Evolutionary conservation across 2,888 invertebrate genomes (phyloP).

Genomic region (Macrophya annulata): DNA sequence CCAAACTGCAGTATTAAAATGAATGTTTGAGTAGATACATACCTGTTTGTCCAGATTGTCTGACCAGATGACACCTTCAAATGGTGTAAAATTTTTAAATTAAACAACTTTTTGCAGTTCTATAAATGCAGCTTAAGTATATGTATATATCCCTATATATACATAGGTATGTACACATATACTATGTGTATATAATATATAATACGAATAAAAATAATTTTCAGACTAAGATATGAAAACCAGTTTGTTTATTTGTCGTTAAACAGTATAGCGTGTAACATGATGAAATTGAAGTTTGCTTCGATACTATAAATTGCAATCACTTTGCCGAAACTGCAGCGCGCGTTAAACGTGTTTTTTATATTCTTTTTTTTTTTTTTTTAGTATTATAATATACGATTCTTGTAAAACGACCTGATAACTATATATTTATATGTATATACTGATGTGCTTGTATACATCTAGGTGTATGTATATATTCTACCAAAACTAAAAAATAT

Average conservation of each 20-base stretch:
- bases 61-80: neutral
- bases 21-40: neutral
- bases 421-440: neutral
- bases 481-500: constrained; percentile 59
- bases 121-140: neutral
- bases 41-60: constrained; percentile 25
- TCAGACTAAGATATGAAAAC: constrained; percentile 63
- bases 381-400: constrained; percentile 25
- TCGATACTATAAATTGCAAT: neutral
- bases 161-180: neutral
- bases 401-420: constrained; percentile 37
- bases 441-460: constrained; percentile 49
- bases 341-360: constrained; percentile 10
- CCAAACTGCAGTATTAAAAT: neutral
- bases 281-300: constrained; percentile 63
- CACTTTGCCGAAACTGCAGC: constrained; percentile 24
- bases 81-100: neutral
- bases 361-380: neutral
- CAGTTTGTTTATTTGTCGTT: constrained; percentile 68
- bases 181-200: neutral
- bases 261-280: constrained; percentile 65
- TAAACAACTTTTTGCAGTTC: neutral
- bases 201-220: neutral
- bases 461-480: constrained; percentile 53
- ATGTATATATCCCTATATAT: neutral